These are phyloP conservation scores for Pseudochirops cupreus DNA, from an alignment of 2,797 vertebrate genomes.

Conservation along the genomic window DNA sequence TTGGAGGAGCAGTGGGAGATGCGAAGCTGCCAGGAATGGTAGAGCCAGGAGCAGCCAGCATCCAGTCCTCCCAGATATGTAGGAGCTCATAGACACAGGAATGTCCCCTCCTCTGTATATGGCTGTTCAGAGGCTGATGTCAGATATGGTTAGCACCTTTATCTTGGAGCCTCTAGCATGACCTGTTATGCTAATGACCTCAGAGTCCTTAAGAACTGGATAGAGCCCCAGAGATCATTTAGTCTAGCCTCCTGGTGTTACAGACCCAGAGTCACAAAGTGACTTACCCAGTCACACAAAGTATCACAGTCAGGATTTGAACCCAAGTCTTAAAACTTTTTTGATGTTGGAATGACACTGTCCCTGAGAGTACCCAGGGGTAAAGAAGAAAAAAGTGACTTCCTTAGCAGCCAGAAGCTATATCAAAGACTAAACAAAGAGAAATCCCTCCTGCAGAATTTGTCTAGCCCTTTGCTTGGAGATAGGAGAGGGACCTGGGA, in stretches of 20 bases:
- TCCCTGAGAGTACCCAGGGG: neutral
- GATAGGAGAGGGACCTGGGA: neutral
- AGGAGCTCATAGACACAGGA: neutral
- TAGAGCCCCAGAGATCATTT: neutral
- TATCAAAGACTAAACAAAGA: slow-evolving; percentile 20
- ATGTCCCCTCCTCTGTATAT: neutral
- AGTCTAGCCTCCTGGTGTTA: neutral
- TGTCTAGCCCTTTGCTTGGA: neutral
- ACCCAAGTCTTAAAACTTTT: neutral
- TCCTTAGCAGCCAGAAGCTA: neutral
- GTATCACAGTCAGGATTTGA: neutral
- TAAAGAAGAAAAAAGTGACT: neutral
- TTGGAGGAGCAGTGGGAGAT: neutral
- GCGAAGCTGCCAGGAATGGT: neutral
- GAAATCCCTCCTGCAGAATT: slow-evolving; percentile 16
- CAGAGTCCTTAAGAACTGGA: neutral
- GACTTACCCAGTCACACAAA: neutral
- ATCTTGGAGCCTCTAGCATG: slow-evolving; percentile 19
- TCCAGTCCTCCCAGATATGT: neutral
- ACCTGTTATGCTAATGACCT: neutral
- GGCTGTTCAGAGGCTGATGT: neutral
- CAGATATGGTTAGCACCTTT: neutral
- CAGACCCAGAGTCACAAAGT: neutral
- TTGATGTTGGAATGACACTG: neutral
- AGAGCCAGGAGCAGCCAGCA: neutral